Conservation (phyloP, 2,888 invertebrate genomes). For the Ormia ochracea region DNA sequence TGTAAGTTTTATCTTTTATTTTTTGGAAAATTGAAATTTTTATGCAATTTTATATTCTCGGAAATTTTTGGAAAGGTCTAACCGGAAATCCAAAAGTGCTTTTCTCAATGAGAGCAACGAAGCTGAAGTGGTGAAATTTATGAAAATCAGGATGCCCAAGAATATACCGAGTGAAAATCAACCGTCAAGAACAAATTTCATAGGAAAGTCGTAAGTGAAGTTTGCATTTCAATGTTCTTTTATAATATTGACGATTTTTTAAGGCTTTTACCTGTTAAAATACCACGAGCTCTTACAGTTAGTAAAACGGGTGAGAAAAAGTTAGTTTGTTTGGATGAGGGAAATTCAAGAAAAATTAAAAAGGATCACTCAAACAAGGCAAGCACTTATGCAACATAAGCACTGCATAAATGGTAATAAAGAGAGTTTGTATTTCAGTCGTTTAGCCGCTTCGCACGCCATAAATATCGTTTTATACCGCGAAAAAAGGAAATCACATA, state of each 20-base stretch:
- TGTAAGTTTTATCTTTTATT: too few relatives aligned
- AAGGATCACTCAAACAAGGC: slow-evolving; percentile 14
- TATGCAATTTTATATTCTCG: too few relatives aligned
- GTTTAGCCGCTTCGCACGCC: slow-evolving; percentile 33
- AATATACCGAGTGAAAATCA: slow-evolving; percentile 31
- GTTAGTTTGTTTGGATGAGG: slow-evolving; percentile 43
- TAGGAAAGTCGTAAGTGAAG: slow-evolving; percentile 55
- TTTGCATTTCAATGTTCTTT: neutral
- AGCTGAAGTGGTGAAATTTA: too few relatives aligned
- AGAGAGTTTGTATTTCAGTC: slow-evolving; percentile 6
- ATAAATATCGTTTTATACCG: slow-evolving; percentile 56
- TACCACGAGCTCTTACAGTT: slow-evolving; percentile 52
- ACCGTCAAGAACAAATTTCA: slow-evolving; percentile 60
- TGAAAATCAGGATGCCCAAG: too few relatives aligned
- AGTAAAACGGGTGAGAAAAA: slow-evolving; percentile 58
- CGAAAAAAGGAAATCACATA: slow-evolving; percentile 44
- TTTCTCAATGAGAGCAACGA: too few relatives aligned
- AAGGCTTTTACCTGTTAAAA: slow-evolving; percentile 33
- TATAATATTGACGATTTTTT: neutral
- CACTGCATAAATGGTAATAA: neutral
- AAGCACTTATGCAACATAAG: neutral
- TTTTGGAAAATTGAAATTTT: too few relatives aligned
- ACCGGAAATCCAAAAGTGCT: too few relatives aligned
- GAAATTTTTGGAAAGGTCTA: too few relatives aligned
- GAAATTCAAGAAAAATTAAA: neutral